Evolutionary conservation across 2,888 invertebrate species (phyloP).

Genomic region (Drosophila limbata): DNA sequence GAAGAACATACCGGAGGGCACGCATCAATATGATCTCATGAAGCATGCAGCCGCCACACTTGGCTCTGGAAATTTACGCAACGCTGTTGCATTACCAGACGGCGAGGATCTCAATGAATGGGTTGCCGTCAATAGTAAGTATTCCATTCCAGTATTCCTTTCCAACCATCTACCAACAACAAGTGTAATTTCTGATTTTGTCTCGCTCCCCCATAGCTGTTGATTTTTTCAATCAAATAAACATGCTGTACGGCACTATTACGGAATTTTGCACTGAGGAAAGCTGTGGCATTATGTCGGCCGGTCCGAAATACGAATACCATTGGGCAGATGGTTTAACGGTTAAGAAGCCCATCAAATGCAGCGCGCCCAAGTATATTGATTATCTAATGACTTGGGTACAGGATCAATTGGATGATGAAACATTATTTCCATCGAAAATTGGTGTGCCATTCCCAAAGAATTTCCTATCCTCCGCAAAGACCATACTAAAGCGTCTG

Average conservation of each 20-base stretch:
- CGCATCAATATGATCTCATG: constrained; percentile 99
- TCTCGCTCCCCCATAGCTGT: constrained; percentile 89
- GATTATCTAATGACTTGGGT: constrained; percentile 99
- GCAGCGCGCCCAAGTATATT: constrained; percentile 99
- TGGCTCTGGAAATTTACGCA: constrained; percentile 97
- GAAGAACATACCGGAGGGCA: constrained; percentile 99
- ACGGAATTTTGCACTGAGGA: constrained; percentile 99
- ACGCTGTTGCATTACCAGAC: constrained; percentile 98
- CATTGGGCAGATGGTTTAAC: constrained; percentile 99
- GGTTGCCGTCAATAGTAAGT: constrained; percentile 99
- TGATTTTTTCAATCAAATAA: constrained; percentile 99
- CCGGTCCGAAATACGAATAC: constrained; percentile 99
- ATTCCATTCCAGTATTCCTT: too few relatives aligned
- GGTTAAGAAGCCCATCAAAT: constrained; percentile 99
- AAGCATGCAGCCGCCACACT: constrained; percentile 99
- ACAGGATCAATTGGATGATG: constrained; percentile 99
- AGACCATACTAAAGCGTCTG: constrained; percentile 98
- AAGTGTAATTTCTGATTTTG: background rate
- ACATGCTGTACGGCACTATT: constrained; percentile 99
- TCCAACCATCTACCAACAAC: background rate
- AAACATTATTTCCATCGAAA: constrained; percentile 98
- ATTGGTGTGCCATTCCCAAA: constrained; percentile 99
- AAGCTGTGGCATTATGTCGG: constrained; percentile 99
- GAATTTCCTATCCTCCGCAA: constrained; percentile 98
- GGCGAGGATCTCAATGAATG: constrained; percentile 99